phyloP scores from a whole-genome alignment of 2,113 vertebrate species.

The Egretta garzetta region DNA sequence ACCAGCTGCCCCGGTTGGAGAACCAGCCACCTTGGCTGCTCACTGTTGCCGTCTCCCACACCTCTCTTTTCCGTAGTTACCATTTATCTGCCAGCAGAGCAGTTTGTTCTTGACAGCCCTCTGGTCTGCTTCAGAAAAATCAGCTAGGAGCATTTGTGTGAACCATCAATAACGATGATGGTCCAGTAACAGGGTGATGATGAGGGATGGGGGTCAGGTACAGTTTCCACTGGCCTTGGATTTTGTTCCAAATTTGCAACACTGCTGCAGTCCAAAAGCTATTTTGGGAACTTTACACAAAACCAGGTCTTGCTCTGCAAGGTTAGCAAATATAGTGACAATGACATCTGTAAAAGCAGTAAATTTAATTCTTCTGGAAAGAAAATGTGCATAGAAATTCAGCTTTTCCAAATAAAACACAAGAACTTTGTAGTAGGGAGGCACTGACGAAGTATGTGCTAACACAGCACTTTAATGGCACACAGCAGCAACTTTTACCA shows the following conservation, averaged over 20 bases:
- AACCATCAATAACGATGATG: background rate
- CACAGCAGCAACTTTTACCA: background rate
- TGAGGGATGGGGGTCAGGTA: background rate
- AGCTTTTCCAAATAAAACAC: background rate
- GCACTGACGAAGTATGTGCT: background rate
- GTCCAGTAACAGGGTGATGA: background rate
- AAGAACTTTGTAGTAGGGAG: background rate
- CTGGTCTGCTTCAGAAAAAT: background rate
- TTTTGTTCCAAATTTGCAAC: background rate
- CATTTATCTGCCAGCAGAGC: background rate
- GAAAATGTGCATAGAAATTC: background rate
- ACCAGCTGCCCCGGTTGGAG: background rate
- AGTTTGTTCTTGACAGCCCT: background rate
- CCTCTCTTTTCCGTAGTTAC: background rate
- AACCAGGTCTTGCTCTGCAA: constrained; percentile 26
- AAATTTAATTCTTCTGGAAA: background rate
- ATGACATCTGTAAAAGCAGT: background rate
- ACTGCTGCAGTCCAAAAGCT: background rate
- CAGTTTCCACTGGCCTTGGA: background rate
- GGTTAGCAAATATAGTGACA: background rate
- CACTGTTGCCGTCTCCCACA: background rate
- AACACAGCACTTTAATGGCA: background rate
- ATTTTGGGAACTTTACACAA: background rate
- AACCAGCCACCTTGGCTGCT: background rate
- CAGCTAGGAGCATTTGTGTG: background rate